Conservation (phyloP, 2,113 vertebrate species). For the Pachyramphus minor region DNA sequence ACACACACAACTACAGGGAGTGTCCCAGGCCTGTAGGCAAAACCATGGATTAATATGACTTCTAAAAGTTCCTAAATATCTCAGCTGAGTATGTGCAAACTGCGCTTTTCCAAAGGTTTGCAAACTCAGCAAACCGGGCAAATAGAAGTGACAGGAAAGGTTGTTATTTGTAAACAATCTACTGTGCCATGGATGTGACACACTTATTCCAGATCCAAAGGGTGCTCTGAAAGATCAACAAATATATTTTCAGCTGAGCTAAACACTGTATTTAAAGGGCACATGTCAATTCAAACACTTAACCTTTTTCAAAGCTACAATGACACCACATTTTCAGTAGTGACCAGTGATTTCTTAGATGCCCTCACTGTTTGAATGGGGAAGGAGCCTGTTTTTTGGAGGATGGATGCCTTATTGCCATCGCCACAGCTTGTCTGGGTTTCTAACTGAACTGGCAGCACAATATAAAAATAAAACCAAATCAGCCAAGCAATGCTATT, state of each 20-base stretch:
- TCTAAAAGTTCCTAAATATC: not conserved
- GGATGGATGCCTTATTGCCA: not conserved
- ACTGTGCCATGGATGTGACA: not conserved
- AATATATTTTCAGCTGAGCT: not conserved
- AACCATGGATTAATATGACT: not conserved
- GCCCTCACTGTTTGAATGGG: not conserved
- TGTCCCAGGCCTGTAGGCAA: not conserved
- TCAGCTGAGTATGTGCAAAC: not conserved
- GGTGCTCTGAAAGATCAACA: not conserved
- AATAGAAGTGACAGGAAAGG: not conserved
- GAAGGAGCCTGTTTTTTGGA: not conserved
- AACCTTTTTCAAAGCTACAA: not conserved
- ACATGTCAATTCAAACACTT: not conserved
- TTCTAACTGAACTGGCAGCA: not conserved
- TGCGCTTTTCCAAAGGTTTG: not conserved
- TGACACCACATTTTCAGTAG: not conserved
- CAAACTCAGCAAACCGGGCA: not conserved
- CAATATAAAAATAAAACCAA: conserved; percentile 15
- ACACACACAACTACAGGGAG: not conserved
- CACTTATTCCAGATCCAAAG: not conserved
- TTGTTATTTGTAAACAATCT: not conserved
- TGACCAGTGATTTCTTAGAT: not conserved
- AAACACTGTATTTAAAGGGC: not conserved
- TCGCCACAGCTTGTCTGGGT: not conserved
- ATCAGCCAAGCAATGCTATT: not conserved